These are phyloP conservation scores for Menidia beryllina DNA, from an alignment of 2,113 vertebrate genomes.

Conservation along the genomic window DNA sequence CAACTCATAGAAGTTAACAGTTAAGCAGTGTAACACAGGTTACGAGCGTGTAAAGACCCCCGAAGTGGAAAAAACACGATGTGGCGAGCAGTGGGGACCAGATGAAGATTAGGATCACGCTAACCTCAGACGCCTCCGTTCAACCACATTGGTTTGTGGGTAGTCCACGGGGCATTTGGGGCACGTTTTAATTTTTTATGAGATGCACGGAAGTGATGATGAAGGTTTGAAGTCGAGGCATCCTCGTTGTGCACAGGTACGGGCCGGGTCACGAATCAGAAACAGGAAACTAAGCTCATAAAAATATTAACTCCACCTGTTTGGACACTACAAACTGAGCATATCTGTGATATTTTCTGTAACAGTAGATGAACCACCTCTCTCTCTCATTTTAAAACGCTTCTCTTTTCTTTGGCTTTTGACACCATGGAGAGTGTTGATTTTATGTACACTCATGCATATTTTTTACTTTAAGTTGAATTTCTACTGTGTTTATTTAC, in stretches of 20 bases:
- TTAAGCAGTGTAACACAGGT: slow-evolving; percentile 78
- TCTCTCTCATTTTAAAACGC: too few relatives aligned
- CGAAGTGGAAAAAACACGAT: slow-evolving; percentile 45
- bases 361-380: too few relatives aligned
- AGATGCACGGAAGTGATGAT: slow-evolving; percentile 10
- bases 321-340: too few relatives aligned
- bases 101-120: slow-evolving; percentile 64
- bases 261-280: slow-evolving; percentile 22
- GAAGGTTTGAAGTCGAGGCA: slow-evolving; percentile 6
- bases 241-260: slow-evolving; percentile 8
- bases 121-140: slow-evolving; percentile 52
- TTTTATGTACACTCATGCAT: too few relatives aligned
- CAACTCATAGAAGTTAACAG: slow-evolving; percentile 76
- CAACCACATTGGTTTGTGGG: slow-evolving; percentile 33
- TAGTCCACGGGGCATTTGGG: slow-evolving; percentile 43
- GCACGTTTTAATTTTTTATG: slow-evolving; percentile 7
- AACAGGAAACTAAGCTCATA: slow-evolving; percentile 9
- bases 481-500: too few relatives aligned
- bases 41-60: slow-evolving; percentile 69
- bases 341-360: too few relatives aligned
- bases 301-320: too few relatives aligned
- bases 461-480: too few relatives aligned
- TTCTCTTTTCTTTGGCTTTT: too few relatives aligned
- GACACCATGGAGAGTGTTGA: too few relatives aligned
- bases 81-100: slow-evolving; percentile 32